Conservation (phyloP, 1,140 invertebrate genomes). For the Portunus trituberculatus region DNA sequence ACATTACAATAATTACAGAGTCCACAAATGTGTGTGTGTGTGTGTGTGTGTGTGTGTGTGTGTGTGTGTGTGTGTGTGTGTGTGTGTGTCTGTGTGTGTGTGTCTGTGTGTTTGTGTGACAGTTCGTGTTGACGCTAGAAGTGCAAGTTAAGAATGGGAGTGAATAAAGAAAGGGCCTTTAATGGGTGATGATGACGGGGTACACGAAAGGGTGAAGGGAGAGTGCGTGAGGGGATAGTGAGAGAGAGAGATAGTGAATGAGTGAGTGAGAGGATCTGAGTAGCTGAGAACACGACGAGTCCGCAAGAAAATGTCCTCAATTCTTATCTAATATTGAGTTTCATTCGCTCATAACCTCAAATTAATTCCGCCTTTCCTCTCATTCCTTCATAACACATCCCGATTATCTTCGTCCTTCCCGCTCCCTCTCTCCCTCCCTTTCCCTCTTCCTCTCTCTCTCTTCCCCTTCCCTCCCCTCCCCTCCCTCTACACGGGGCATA, state of each 20-base stretch:
- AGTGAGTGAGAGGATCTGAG: not conserved
- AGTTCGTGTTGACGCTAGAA: not conserved
- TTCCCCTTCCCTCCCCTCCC: not conserved
- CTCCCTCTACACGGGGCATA: not conserved
- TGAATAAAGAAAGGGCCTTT: not conserved
- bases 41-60: no score
- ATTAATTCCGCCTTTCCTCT: not conserved
- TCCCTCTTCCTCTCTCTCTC: not conserved
- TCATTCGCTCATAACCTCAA: not conserved
- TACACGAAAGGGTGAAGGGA: not conserved
- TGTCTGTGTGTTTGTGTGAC: not conserved
- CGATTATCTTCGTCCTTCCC: conserved; percentile 1
- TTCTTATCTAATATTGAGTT: not conserved
- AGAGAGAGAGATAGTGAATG: not conserved
- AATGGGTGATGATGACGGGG: not conserved
- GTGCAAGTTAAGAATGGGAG: not conserved
- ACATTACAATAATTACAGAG: no score
- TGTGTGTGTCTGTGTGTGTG: conserved; percentile 9
- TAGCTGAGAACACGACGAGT: not conserved
- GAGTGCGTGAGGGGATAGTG: not conserved
- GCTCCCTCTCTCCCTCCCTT: not conserved
- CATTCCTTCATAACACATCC: conserved; percentile 5
- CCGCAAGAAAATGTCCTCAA: not conserved
- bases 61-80: no score
- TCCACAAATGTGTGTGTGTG: no score